These are phyloP conservation scores for Cardiocondyla obscurior DNA, from an alignment of 1,140 invertebrate genomes.

Conservation along the genomic window DNA sequence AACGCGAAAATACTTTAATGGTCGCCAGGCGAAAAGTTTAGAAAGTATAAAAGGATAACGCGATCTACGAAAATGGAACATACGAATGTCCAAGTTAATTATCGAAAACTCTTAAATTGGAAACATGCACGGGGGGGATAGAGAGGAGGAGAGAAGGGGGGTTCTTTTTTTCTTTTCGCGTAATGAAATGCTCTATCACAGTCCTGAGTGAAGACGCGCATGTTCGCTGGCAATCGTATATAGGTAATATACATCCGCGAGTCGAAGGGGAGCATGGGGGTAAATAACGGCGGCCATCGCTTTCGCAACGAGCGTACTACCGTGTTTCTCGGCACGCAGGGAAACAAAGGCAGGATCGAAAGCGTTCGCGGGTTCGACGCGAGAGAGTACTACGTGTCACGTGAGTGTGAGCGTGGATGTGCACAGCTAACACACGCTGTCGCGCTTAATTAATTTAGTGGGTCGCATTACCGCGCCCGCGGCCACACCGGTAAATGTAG, in stretches of 20 bases:
- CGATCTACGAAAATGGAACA: not conserved
- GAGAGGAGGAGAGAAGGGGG: too few species aligned
- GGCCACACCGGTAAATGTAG: conserved; percentile 32
- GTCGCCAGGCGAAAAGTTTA: not conserved
- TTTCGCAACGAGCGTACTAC: conserved; percentile 16
- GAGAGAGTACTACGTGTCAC: not conserved
- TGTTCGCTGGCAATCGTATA: conserved; percentile 10
- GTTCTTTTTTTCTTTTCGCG: conserved; percentile 15
- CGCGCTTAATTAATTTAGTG: conserved; percentile 55
- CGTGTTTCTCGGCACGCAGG: conserved; percentile 34
- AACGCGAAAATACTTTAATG: not conserved
- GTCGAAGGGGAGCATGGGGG: not conserved
- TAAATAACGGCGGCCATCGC: conserved; percentile 36
- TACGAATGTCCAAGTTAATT: not conserved
- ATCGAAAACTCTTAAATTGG: not conserved
- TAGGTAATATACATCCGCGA: not conserved
- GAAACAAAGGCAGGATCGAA: conserved; percentile 39
- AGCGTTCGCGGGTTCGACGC: not conserved
- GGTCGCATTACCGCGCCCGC: conserved; percentile 43
- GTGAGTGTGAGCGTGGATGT: not conserved
- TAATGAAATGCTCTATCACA: not conserved
- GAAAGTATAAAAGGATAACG: not conserved
- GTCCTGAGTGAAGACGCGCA: not conserved
- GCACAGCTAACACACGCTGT: conserved; percentile 13
- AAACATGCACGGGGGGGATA: too few species aligned